Percentiles rank a stretch among this genome's conserved stretches.
Conservation (phyloP, 2,113 vertebrate species). For the Pangasianodon hypophthalmus region DNA sequence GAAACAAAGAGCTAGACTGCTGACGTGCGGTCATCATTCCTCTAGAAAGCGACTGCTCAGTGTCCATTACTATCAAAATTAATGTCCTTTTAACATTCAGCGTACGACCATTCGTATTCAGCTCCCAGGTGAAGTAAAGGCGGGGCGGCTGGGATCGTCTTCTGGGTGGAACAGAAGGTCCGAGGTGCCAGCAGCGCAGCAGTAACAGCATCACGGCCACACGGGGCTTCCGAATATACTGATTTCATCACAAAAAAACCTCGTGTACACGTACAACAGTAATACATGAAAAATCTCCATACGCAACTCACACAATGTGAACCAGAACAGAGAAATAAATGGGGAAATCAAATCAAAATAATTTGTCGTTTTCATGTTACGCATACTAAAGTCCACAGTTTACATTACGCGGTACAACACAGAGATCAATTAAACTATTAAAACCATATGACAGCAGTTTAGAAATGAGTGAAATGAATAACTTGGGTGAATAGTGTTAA, state of each 20-base stretch:
- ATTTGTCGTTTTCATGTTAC: conserved; percentile 85
- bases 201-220: conserved; percentile 87
- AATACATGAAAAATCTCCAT: conserved; percentile 84
- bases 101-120: conserved; percentile 63
- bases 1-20: conserved; percentile 85
- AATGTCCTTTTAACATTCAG: conserved; percentile 71
- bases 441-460: conserved; percentile 45
- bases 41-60: conserved; percentile 76
- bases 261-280: conserved; percentile 84
- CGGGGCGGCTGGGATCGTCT: conserved; percentile 68
- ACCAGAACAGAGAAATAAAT: conserved; percentile 80
- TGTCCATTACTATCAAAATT: conserved; percentile 71
- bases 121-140: conserved; percentile 68
- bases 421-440: conserved; percentile 63
- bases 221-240: conserved; percentile 81
- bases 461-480: conserved; percentile 28
- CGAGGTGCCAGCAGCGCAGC: conserved; percentile 88
- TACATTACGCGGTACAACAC: conserved; percentile 85
- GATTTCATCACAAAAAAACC: conserved; percentile 78
- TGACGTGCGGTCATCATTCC: conserved; percentile 83
- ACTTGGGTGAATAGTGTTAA: conserved; percentile 29
- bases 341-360: conserved; percentile 73
- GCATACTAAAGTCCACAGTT: conserved; percentile 80
- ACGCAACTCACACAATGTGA: conserved; percentile 85
- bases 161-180: conserved; percentile 76